Conservation (phyloP, 2,888 invertebrate genomes). For the Miltochrista miniata region DNA sequence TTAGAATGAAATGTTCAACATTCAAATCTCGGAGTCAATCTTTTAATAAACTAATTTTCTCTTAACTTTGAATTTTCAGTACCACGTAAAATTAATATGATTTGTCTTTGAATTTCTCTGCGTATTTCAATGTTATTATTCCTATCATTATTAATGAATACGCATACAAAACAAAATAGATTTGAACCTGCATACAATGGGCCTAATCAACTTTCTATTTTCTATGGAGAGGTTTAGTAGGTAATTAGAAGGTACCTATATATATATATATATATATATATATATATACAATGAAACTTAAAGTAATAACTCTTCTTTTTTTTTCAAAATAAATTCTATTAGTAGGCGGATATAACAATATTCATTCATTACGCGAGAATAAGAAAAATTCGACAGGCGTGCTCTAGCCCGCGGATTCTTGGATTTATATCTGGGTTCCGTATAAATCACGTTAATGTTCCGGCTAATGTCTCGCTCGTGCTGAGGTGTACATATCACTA, state of each 20-base stretch:
- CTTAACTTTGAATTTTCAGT: constrained; percentile 31
- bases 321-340: no score
- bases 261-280: no score
- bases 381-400: constrained; percentile 60
- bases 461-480: constrained; percentile 56
- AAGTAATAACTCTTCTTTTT: no score
- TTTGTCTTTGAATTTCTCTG: constrained; percentile 26
- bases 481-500: constrained; percentile 56
- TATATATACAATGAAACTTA: no score
- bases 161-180: not conserved
- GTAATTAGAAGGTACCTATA: no score
- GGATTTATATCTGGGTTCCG: constrained; percentile 63
- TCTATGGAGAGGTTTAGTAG: no score
- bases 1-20: constrained; percentile 14
- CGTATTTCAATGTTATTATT: constrained; percentile 8
- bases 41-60: constrained; percentile 29
- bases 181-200: no score
- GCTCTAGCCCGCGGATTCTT: constrained; percentile 50
- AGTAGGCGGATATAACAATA: constrained; percentile 12
- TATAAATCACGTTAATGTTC: constrained; percentile 74
- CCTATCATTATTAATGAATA: no score
- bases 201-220: no score
- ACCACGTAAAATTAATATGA: constrained; percentile 28
- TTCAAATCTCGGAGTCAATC: constrained; percentile 19
- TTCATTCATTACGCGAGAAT: constrained; percentile 44